phyloP scores from a whole-genome alignment of 1,140 invertebrate species.

The Ceratitis capitata region DNA sequence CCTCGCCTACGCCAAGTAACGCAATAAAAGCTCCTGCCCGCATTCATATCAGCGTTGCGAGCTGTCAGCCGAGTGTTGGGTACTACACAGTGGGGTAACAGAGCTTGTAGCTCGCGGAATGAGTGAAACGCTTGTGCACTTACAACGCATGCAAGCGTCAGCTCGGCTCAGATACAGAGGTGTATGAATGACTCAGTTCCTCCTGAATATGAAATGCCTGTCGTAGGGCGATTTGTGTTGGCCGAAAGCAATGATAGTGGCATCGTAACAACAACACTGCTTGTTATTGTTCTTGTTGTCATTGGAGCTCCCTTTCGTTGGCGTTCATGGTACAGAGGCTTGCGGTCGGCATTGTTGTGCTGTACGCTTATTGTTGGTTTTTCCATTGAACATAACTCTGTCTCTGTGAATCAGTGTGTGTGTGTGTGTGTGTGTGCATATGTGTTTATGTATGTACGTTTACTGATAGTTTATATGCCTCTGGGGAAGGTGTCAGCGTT shows the following conservation, averaged over 20 bases:
- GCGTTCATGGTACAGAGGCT: background rate
- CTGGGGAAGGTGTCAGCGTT: conserved; percentile 34
- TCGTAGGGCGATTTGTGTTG: background rate
- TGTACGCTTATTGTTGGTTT: background rate
- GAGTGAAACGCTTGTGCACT: too few relatives aligned
- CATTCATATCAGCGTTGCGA: background rate
- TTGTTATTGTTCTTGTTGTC: background rate
- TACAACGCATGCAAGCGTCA: too few relatives aligned
- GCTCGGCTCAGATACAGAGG: background rate
- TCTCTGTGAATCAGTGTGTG: background rate
- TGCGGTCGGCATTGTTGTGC: conserved; percentile 6
- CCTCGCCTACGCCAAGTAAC: background rate
- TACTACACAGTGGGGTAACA: too few relatives aligned
- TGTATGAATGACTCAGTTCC: background rate
- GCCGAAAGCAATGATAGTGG: background rate
- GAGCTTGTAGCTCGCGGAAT: too few relatives aligned
- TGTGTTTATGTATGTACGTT: background rate
- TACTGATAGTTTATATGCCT: conserved; percentile 12
- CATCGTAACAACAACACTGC: background rate
- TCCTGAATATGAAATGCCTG: background rate
- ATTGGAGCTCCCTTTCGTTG: background rate
- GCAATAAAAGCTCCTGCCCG: background rate
- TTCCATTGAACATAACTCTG: background rate
- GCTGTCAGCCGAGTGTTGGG: conserved; percentile 7
- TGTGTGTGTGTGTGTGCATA: background rate